Evolutionary conservation across 1,140 invertebrate species (phyloP), one percentile per base, ranked within the genome.

Genomic region (Heliconius hewitsoni): DNA sequence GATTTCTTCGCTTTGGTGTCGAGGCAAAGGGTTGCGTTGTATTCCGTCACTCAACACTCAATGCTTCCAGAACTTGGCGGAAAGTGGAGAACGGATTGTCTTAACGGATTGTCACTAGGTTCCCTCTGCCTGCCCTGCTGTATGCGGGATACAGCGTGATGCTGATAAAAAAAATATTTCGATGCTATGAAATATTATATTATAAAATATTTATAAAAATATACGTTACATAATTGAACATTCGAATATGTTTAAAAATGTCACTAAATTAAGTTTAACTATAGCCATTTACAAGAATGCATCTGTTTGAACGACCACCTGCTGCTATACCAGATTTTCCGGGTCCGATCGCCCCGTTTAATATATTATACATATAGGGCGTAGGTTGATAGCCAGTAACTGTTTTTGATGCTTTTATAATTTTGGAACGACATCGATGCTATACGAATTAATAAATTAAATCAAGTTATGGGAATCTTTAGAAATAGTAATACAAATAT

Each of bases 311-410:
- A 42, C 37, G 71, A 72, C 71, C 71, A 72, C 71, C 37, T 72
- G 71, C 71, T 30, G 60, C 37, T 72, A 8, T 42, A 72, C 71
- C 37, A n/a, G 37, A 72, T 72, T 39, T 72, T 72, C 71, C 71
- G 37, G 71, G 71, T 72, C 37, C 0, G 37, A 72, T 72, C 37
- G 19, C 37, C 70, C 71, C n/a, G 37, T 39, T 39, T 39, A 72
- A 9, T 72, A 23, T 72, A 37, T 39, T 72, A 39, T 72, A 42
- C 13, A 72, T 72, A 19, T 6, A 72, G 71, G n/a, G 1, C 60
- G 60, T 27, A 66, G 60, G n/a, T 23, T 27, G 60, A 13, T 66
- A 23, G 19, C 55, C 8, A 57, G 55, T 57, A 66, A 60, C 23
- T 60, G 57, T 60, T 60, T 13, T 60, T 60, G n/a, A 60, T 60